These are phyloP conservation scores for Oreortyx pictus DNA, from an alignment of 2,797 vertebrate genomes.

Conservation along the genomic window DNA sequence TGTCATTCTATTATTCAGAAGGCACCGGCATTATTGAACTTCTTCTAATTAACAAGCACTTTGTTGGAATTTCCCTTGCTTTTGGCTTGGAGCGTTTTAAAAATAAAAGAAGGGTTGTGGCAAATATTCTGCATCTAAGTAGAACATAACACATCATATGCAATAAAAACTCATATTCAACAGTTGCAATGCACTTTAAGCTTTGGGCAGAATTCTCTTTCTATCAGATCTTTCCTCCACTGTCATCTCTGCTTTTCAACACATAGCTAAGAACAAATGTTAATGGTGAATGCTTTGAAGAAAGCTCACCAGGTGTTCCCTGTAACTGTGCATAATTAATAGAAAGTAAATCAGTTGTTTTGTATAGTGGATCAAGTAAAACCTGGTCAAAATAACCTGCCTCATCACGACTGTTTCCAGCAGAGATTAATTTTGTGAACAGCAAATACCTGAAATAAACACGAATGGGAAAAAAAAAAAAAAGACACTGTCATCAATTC, in stretches of 20 bases:
- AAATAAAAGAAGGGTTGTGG: background rate
- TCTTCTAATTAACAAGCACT: conserved; percentile 46
- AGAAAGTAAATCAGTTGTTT: conserved; percentile 31
- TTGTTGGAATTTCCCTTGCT: background rate
- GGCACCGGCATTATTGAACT: conserved; percentile 14
- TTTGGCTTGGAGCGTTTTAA: background rate
- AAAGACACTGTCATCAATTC: conserved; percentile 12
- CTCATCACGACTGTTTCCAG: conserved; percentile 32
- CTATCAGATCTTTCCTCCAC: background rate
- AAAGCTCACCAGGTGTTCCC: background rate
- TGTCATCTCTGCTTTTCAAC: background rate
- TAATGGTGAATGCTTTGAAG: background rate
- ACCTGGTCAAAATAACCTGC: conserved; percentile 35
- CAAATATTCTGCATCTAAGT: background rate
- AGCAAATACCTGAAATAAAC: conserved; percentile 37
- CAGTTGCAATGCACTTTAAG: background rate
- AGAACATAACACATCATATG: background rate
- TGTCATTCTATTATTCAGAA: conserved; percentile 47
- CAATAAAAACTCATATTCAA: background rate
- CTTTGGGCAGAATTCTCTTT: background rate
- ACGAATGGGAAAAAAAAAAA: conserved; percentile 50
- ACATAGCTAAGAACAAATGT: background rate
- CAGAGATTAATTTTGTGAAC: conserved; percentile 58
- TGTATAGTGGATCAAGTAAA: background rate
- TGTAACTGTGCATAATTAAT: conserved; percentile 29